phyloP scores from a whole-genome alignment of 2,797 vertebrate species.

The Bryconaethiops microstoma region DNA sequence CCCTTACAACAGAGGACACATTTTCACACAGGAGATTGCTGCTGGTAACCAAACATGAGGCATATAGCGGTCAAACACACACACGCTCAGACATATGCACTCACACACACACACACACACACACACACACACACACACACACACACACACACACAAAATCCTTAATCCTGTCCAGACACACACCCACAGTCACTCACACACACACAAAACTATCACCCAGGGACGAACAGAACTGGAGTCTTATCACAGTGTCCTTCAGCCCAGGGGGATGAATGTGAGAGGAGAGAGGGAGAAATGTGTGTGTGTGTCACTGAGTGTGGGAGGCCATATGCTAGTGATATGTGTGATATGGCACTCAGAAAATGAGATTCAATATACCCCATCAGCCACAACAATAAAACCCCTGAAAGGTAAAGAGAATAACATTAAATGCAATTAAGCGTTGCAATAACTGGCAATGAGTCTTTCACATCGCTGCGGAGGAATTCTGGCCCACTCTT shows the following conservation, averaged over 20 bases:
- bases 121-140: constrained; percentile 7
- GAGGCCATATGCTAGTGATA: not conserved
- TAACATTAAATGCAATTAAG: no score
- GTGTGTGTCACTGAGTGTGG: constrained; percentile 12
- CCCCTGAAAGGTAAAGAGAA: no score
- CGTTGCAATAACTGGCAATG: no score
- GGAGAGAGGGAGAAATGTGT: constrained; percentile 11
- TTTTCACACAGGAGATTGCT: constrained; percentile 11
- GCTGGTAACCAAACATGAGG: constrained; percentile 34
- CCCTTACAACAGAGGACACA: not conserved
- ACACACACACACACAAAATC: constrained; percentile 4
- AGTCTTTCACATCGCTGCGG: no score
- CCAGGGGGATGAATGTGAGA: constrained; percentile 17
- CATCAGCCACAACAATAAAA: not conserved
- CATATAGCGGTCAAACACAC: constrained; percentile 26
- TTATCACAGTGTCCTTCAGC: constrained; percentile 47
- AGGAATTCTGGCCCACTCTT: no score
- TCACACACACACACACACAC: not conserved
- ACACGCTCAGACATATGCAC: constrained; percentile 11
- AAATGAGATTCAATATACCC: not conserved
- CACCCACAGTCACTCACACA: not conserved
- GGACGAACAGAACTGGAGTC: constrained; percentile 17
- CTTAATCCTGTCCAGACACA: constrained; percentile 7
- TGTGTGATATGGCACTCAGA: constrained; percentile 7
- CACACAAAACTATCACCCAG: constrained; percentile 10